Evolutionary conservation across 1,140 invertebrate genomes (phyloP).

Genomic region (Acromyrmex echinatior): DNA sequence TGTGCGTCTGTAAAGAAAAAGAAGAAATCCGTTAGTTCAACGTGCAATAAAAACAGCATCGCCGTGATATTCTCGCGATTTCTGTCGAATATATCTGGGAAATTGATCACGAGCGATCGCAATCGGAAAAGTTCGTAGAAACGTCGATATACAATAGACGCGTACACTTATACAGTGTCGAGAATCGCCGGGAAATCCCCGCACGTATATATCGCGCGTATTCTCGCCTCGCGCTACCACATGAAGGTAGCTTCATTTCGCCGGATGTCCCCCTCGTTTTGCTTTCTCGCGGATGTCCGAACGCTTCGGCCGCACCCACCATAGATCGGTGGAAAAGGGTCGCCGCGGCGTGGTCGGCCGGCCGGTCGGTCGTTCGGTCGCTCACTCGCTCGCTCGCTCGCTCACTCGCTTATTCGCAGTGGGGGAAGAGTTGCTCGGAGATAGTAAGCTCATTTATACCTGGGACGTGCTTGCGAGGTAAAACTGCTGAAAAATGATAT

Average conservation of each 20-base stretch:
- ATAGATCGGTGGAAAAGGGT: conserved; percentile 51
- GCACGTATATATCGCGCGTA: not conserved
- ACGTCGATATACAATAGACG: not conserved
- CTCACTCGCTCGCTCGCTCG: not conserved
- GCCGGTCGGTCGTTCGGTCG: not conserved
- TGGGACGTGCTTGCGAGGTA: conserved; percentile 75
- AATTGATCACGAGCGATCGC: conserved; percentile 5
- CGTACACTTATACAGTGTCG: not conserved
- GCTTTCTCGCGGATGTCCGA: conserved; percentile 42
- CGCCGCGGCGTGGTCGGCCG: conserved; percentile 11
- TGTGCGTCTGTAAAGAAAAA: not conserved
- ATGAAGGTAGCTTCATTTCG: conserved; percentile 25
- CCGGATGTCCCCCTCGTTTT: conserved; percentile 30
- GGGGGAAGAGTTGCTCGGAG: conserved; percentile 65
- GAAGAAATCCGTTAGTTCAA: not conserved
- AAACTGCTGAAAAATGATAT: conserved; percentile 83
- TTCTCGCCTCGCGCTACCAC: conserved; percentile 43
- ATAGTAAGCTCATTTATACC: conserved; percentile 80
- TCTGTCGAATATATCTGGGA: not conserved
- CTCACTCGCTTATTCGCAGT: not conserved
- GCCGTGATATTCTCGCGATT: not conserved
- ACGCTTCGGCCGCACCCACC: conserved; percentile 62
- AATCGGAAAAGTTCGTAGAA: not conserved
- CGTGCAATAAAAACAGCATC: conserved; percentile 9
- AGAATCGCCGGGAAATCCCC: not conserved